Evolutionary conservation across 1,140 invertebrate species (phyloP).

Genomic region (Episyrphus balteatus): DNA sequence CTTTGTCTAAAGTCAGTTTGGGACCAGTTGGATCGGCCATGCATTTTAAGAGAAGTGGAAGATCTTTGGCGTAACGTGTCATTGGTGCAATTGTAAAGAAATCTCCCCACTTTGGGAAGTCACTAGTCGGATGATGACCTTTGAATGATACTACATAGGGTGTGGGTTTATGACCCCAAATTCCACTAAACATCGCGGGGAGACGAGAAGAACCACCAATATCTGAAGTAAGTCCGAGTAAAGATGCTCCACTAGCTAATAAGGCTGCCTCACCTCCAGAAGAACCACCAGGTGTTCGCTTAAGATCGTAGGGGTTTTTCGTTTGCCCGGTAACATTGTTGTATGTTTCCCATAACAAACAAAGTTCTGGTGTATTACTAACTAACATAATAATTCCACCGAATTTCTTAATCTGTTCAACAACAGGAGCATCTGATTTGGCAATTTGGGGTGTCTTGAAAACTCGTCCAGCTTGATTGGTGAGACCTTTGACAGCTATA

Average conservation of each 20-base stretch:
- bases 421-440: slow-evolving; percentile 56
- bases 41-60: slow-evolving; percentile 59
- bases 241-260: slow-evolving; percentile 58
- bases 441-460: slow-evolving; percentile 45
- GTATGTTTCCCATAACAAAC: slow-evolving; percentile 78
- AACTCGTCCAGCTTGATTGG: slow-evolving; percentile 43
- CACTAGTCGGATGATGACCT: slow-evolving; percentile 45
- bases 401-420: slow-evolving; percentile 53
- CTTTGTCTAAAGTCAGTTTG: slow-evolving; percentile 49
- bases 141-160: slow-evolving; percentile 47
- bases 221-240: slow-evolving; percentile 73
- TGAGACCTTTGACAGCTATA: slow-evolving; percentile 50
- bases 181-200: slow-evolving; percentile 75
- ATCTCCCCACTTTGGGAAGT: slow-evolving; percentile 44
- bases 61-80: slow-evolving; percentile 70
- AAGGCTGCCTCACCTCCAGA: slow-evolving; percentile 65
- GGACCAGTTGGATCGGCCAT: slow-evolving; percentile 45
- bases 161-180: slow-evolving; percentile 74
- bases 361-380: slow-evolving; percentile 87
- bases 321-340: slow-evolving; percentile 81
- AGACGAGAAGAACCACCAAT: slow-evolving; percentile 74
- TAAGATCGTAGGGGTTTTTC: slow-evolving; percentile 77
- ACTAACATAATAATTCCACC: slow-evolving; percentile 82
- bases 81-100: slow-evolving; percentile 68
- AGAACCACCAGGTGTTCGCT: slow-evolving; percentile 61